Evolutionary conservation across 2,113 vertebrate species (phyloP), one percentile per base, ranked within the genome.

Genomic region (Microcebus lehilahytsara): DNA sequence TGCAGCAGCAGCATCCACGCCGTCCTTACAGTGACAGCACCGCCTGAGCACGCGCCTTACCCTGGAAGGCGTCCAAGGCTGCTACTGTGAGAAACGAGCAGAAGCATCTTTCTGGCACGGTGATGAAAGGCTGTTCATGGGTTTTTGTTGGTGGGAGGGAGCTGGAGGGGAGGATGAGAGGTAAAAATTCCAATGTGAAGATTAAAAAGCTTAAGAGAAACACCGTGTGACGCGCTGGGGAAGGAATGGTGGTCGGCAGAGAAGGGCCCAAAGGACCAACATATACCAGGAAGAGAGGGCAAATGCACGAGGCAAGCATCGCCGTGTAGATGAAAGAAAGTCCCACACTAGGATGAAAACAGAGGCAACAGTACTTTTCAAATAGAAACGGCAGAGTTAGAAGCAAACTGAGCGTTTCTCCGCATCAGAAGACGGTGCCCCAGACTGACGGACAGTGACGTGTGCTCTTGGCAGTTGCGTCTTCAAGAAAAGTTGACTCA

Each of bases 401-500:
- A 46, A 75, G 81, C 23, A 23, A 56, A n/a, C 19, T 17, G 13
- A 22, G 14, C 58, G 49, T 56, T 49, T 51, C 60, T 10, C 90
- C 25, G 2, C 1, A 11, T 56, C 58, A 66, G 37, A 42, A 92
- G 56, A 34, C 0, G 5, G 34, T 34, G 40, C 49, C 62, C 64
- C 2, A 14, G 56, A 11, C 40, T 0, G 60, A 23, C 1, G 17
- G 34, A 22, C 27, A 37, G 67, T 32, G 22, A 40, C 1, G 1
- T 32, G 60, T 51, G 1, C 85, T 23, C 34, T 27, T 95, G 77
- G 95, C 71, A 69, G 13, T 0, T 30, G 42, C 6, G 5, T 49
- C 85, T 78, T 30, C 3, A 79, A 53, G 14, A 53, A 74, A 84
- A 72, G 58, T 22, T 58, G 92, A 74, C 87, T 92, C 53, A 23